Conservation (phyloP, 2,113 vertebrate genomes). For the Aegotheles bennettii region DNA sequence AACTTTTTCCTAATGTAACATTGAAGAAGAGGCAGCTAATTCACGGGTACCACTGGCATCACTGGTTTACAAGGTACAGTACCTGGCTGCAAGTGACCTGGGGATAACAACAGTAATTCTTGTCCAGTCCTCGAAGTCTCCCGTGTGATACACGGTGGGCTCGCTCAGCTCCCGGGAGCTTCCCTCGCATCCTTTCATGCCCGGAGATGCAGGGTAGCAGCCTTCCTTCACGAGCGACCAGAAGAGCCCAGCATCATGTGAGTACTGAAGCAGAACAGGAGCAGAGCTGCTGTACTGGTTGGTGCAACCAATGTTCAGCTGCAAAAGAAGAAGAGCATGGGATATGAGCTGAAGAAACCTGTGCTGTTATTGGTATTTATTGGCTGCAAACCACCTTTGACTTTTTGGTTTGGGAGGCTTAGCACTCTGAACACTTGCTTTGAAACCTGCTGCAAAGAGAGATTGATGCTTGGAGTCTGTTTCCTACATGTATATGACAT, state of each 20-base stretch:
- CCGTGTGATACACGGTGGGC: constrained; percentile 84
- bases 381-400: not conserved
- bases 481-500: not conserved
- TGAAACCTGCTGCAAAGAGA: not conserved
- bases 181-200: constrained; percentile 85
- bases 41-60: rapidly evolving
- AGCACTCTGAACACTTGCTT: not conserved
- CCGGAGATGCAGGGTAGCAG: constrained; percentile 88
- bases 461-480: not conserved
- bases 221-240: constrained; percentile 92
- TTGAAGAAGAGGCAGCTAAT: not conserved
- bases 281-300: constrained; percentile 83
- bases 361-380: not conserved
- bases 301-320: constrained; percentile 94
- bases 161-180: constrained; percentile 87
- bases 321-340: not conserved
- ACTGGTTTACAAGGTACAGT: not conserved
- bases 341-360: not conserved
- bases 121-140: constrained; percentile 96
- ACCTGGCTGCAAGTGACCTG: constrained; percentile 91
- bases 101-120: constrained; percentile 88
- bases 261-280: constrained; percentile 92
- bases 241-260: constrained; percentile 91
- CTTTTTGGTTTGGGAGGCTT: not conserved
- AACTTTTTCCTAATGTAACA: not conserved